A percentile compares a stretch with the other conserved stretches of the same genome.
phyloP scores from a whole-genome alignment of 2,797 vertebrate genomes.

The Spea hammondii region DNA sequence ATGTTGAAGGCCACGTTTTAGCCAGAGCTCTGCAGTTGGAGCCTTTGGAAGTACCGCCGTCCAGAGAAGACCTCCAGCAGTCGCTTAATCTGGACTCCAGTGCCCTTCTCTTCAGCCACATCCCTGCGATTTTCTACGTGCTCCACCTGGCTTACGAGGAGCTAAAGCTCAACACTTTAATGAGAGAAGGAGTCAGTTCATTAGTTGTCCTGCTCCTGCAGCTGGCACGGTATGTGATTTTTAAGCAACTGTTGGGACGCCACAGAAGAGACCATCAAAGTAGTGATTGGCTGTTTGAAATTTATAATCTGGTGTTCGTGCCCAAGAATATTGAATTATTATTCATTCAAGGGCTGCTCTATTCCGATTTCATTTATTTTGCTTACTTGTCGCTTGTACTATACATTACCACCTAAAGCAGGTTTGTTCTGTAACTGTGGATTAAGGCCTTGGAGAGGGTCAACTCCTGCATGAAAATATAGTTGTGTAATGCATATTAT shows the following conservation, averaged over 20 bases:
- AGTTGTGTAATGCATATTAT: too few relatives aligned
- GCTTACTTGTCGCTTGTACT: fast-evolving
- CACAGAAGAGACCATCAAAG: too few relatives aligned
- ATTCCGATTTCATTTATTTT: not conserved
- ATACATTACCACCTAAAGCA: too few relatives aligned
- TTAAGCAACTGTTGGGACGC: too few relatives aligned
- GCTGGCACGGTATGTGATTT: slow-evolving; percentile 81
- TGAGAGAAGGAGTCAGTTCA: slow-evolving; percentile 81
- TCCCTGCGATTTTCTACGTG: slow-evolving; percentile 90
- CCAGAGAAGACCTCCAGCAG: slow-evolving; percentile 65
- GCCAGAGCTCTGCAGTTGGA: slow-evolving; percentile 71
- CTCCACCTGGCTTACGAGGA: slow-evolving; percentile 95
- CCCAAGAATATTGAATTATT: too few relatives aligned
- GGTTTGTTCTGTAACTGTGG: too few relatives aligned
- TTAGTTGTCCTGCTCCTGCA: slow-evolving; percentile 90
- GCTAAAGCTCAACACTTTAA: slow-evolving; percentile 89
- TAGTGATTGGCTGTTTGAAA: too few relatives aligned
- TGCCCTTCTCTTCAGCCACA: slow-evolving; percentile 85
- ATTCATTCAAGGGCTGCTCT: not conserved
- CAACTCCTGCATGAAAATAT: too few relatives aligned
- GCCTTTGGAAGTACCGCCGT: slow-evolving; percentile 55
- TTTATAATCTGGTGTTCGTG: too few relatives aligned
- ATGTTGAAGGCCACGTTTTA: slow-evolving; percentile 76
- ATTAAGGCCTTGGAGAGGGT: too few relatives aligned
- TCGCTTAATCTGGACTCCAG: slow-evolving; percentile 80